These are phyloP conservation scores for Sitobion miscanthi DNA, from an alignment of 1,140 invertebrate species.

Conservation along the genomic window DNA sequence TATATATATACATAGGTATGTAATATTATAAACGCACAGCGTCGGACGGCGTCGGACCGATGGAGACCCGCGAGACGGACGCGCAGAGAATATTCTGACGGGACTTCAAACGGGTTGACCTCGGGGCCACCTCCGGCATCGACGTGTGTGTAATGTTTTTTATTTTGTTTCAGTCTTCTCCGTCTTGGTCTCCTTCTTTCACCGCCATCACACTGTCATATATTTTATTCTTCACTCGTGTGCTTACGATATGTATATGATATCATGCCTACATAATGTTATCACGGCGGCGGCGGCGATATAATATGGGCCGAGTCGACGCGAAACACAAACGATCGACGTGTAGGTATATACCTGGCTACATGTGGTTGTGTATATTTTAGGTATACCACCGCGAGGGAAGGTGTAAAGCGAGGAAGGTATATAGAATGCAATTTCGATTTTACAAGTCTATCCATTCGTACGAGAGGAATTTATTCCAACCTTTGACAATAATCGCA, in stretches of 20 bases:
- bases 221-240: background rate
- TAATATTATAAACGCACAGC: background rate
- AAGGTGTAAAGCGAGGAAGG: background rate
- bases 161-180: background rate
- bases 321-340: background rate
- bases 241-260: background rate
- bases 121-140: conserved; percentile 5
- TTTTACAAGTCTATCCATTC: background rate
- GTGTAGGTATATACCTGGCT: background rate
- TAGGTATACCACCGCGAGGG: background rate
- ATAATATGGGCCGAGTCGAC: background rate
- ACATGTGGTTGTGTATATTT: background rate
- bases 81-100: conserved; percentile 29
- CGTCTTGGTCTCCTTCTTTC: background rate
- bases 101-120: conserved; percentile 53
- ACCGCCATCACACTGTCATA: background rate
- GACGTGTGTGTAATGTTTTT: conserved; percentile 31
- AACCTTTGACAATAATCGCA: background rate
- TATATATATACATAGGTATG: background rate
- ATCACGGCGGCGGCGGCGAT: background rate
- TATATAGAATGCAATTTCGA: background rate
- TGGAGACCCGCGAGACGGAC: background rate
- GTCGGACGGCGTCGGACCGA: background rate
- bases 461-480: background rate
- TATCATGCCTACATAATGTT: background rate